Evolutionary conservation across 2,888 invertebrate genomes (phyloP).

Genomic region (Apotomis turbidana): DNA sequence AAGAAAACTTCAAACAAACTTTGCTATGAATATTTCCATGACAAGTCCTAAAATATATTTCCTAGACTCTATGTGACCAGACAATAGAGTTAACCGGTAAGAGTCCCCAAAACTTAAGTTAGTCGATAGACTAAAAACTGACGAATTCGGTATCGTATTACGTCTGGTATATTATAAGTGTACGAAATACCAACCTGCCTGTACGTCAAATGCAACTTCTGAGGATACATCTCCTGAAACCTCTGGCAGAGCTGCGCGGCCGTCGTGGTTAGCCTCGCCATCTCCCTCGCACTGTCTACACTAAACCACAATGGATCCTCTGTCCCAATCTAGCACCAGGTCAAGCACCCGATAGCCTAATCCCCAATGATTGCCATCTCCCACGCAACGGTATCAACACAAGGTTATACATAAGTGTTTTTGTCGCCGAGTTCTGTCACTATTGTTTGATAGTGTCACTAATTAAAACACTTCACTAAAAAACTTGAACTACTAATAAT

Average conservation of each 20-base stretch:
- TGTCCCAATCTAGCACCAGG: conserved; percentile 28
- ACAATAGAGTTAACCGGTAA: no score
- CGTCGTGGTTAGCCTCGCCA: conserved; percentile 72
- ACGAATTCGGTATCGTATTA: no score
- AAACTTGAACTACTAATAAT: not conserved
- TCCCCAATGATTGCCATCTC: conserved; percentile 25
- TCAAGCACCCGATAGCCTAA: conserved; percentile 37
- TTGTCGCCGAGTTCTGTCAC: conserved; percentile 6
- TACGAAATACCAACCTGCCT: conserved; percentile 58
- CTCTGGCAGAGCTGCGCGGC: conserved; percentile 75
- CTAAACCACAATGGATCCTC: conserved; percentile 9
- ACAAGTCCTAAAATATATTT: no score
- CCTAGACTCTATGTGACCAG: no score
- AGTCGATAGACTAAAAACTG: no score
- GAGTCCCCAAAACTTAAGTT: no score
- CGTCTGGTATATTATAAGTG: not conserved
- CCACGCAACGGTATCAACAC: conserved; percentile 9
- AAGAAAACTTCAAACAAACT: no score
- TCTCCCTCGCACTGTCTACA: conserved; percentile 46
- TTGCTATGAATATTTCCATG: no score
- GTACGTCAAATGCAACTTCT: conserved; percentile 63
- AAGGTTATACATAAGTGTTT: conserved; percentile 13
- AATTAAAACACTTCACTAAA: conserved; percentile 4
- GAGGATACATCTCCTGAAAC: conserved; percentile 75
- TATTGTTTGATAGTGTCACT: conserved; percentile 13